Conservation (phyloP, 2,113 vertebrate genomes). For the Trogon surrucura region DNA sequence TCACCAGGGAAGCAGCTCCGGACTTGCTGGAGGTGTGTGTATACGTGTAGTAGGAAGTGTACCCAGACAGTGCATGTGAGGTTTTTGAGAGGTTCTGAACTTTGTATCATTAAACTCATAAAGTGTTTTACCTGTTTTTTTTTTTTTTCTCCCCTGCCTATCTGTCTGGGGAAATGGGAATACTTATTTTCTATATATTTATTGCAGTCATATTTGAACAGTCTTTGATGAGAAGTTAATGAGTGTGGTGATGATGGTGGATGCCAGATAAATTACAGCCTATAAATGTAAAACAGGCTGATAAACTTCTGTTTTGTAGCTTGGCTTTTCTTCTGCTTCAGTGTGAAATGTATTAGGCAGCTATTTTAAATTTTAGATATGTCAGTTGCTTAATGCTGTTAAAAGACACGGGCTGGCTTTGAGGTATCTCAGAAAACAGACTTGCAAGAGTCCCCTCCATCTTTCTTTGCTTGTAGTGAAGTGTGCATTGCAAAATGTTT, state of each 20-base stretch:
- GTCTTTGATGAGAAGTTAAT: neutral
- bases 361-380: neutral
- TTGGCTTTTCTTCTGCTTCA: neutral
- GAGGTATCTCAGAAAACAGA: neutral
- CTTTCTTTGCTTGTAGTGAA: neutral
- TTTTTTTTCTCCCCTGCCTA: neutral
- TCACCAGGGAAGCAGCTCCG: neutral
- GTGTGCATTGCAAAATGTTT: neutral
- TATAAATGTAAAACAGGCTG: neutral
- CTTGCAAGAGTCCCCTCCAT: neutral
- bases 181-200: neutral
- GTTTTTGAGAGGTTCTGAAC: neutral
- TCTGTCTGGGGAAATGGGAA: neutral
- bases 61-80: neutral
- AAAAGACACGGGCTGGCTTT: neutral
- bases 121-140: neutral
- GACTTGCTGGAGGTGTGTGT: neutral
- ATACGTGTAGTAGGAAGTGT: rapidly evolving
- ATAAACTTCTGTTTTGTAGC: neutral
- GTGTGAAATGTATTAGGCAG: neutral
- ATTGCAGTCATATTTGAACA: neutral
- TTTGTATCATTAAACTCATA: neutral
- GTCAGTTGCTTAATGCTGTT: neutral
- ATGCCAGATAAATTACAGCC: neutral
- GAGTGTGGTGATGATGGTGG: neutral